These are phyloP conservation scores for Anarhynchus alexandrinus DNA, from an alignment of 2,113 vertebrate genomes.

Conservation along the genomic window DNA sequence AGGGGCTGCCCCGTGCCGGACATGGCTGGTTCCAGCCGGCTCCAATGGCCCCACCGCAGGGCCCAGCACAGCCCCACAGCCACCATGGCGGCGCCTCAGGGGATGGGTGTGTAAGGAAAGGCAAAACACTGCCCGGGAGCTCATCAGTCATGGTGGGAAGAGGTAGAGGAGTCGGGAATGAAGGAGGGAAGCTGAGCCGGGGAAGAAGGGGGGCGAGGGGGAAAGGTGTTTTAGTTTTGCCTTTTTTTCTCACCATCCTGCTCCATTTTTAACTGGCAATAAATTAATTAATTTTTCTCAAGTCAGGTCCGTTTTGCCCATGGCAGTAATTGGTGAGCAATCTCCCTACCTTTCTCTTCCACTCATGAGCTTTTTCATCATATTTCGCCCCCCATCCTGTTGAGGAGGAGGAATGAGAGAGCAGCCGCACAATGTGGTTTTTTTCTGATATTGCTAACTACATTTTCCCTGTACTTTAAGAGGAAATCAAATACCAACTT, in stretches of 20 bases:
- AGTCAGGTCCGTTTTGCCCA: not conserved
- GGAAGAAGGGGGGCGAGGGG: fast-evolving
- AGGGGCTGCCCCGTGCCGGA: fast-evolving
- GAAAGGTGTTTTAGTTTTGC: not conserved
- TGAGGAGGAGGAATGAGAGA: not conserved
- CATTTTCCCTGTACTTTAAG: not conserved
- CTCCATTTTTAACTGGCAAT: not conserved
- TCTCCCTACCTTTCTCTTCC: not conserved
- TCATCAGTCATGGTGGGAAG: not conserved
- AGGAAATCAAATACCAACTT: not conserved
- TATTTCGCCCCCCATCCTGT: not conserved
- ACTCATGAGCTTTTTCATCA: fast-evolving
- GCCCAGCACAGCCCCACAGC: not conserved
- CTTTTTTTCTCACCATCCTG: not conserved
- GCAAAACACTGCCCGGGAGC: not conserved
- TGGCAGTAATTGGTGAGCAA: not conserved
- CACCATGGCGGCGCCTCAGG: fast-evolving
- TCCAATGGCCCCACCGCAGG: fast-evolving
- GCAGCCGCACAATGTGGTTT: not conserved
- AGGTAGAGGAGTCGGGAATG: fast-evolving
- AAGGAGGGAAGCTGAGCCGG: not conserved
- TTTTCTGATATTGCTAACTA: not conserved
- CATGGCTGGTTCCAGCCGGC: not conserved
- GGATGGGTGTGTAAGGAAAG: not conserved
- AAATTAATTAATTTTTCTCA: not conserved